A percentile compares a stretch with the other conserved stretches of the same genome.
Conservation (phyloP, 1,140 invertebrate genomes). For the Rhysida immarginata region DNA sequence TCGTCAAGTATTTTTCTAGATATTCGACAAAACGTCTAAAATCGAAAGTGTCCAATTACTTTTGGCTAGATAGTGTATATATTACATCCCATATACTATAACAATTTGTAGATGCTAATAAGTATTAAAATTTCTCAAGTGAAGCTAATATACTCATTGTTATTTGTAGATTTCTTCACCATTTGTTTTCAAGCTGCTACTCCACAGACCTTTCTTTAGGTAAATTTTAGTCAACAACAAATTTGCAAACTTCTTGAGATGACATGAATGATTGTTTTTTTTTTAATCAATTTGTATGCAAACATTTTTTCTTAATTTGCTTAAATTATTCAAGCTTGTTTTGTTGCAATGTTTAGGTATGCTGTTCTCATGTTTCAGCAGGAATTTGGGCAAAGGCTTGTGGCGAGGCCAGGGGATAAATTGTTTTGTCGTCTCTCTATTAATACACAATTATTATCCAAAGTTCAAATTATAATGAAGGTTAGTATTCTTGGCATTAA, state of each 20-base stretch:
- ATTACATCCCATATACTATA: no score
- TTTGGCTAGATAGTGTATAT: no score
- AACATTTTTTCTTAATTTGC: neutral
- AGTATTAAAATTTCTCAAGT: neutral
- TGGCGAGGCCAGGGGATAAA: conserved; percentile 95
- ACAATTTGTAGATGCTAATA: no score
- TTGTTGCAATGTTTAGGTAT: conserved; percentile 56
- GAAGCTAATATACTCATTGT: conserved; percentile 3
- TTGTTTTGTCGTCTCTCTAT: conserved; percentile 91
- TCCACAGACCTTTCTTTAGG: conserved; percentile 55
- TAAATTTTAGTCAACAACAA: no score
- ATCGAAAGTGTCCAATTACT: no score
- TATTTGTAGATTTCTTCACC: conserved; percentile 80
- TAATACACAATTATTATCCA: conserved; percentile 87
- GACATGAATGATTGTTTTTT: no score
- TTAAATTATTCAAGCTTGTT: conserved; percentile 7
- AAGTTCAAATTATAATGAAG: conserved; percentile 96
- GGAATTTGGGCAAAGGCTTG: conserved; percentile 93
- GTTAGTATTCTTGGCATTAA: conserved; percentile 32
- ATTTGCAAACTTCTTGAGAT: no score
- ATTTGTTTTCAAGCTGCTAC: conserved; percentile 86
- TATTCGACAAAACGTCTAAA: no score
- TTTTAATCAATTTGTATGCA: neutral
- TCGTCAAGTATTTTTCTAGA: no score
- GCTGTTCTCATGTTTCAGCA: conserved; percentile 97